A percentile compares a stretch with the other conserved stretches of the same genome.
Conservation (phyloP, 2,888 invertebrate genomes). For the Sinhomidia bicolor region DNA sequence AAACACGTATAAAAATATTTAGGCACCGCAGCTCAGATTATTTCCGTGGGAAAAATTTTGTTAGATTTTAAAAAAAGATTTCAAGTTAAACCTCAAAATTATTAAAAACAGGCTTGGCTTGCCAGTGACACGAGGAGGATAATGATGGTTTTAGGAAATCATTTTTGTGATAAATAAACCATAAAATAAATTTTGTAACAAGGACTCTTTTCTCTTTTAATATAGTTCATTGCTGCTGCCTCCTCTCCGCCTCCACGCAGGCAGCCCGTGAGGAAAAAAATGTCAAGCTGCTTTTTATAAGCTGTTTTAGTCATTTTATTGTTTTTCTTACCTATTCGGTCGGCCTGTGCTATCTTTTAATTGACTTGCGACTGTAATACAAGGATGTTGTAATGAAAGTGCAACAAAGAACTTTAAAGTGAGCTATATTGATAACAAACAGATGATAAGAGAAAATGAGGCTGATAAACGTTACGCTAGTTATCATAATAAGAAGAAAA, state of each 20-base stretch:
- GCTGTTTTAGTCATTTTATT: too few species aligned
- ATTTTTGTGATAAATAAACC: too few species aligned
- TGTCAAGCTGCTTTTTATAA: too few species aligned
- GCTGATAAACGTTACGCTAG: neutral
- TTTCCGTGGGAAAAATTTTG: slow-evolving; percentile 9
- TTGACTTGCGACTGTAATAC: neutral
- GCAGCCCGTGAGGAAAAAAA: too few species aligned
- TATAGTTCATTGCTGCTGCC: too few species aligned
- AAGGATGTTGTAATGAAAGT: slow-evolving; percentile 27
- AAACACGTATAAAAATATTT: neutral
- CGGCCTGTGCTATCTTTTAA: neutral
- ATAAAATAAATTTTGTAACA: too few species aligned
- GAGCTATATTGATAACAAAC: slow-evolving; percentile 9
- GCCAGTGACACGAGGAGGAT: slow-evolving; percentile 20
- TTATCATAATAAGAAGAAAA: neutral
- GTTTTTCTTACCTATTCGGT: too few species aligned
- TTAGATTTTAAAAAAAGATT: neutral
- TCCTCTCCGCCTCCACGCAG: too few species aligned
- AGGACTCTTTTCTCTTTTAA: too few species aligned
- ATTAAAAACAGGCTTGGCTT: neutral
- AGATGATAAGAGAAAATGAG: neutral
- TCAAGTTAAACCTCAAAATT: neutral
- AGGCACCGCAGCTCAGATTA: neutral
- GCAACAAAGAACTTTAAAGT: neutral
- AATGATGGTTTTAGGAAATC: too few species aligned